Base-by-base conservation (phyloP, 2,888 invertebrate species). In the Machimus atricapillus region DNA sequence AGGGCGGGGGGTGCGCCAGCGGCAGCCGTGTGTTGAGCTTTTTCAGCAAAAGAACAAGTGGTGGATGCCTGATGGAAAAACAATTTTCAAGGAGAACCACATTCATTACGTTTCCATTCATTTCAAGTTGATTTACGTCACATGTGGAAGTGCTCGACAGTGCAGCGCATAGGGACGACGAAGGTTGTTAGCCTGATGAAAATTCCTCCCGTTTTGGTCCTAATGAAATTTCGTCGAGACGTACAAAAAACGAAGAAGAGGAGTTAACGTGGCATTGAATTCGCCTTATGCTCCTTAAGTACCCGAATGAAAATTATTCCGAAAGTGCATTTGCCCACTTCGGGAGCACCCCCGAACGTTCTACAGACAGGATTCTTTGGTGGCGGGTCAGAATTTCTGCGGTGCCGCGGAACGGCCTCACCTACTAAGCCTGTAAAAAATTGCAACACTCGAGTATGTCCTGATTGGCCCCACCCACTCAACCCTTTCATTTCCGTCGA, bases 81-180 rank as follows among this genome's bases (percentile, higher is more conserved):
- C 85, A 85, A 85, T 74, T 85, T 85, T 85, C 85, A 85, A 85
- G 85, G 85, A 85, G 74, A 74, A 74, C 82, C 82, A 66, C 82
- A 82, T 82, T 82, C 82, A 82, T 82, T 82, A 82, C 82, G 82
- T 82, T 82, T 82, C 82, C 66, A 82, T 82, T 82, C 82, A 82
- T 82, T 58, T 82, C 82, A 82, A 58, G 85, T 85, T 85, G 85
- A 85, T 85, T 85, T 85, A 85, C 85, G 85, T 85, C 85, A 85
- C 85, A 85, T 85, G 74, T 85, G 85, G 37, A 85, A 74, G 43
- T 43, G 23, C 85, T 73, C 73, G 31, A 27, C 73, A 37, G 40
- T 43, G 85, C n/a, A 43, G 27, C 19, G n/a, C n/a, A n/a, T n/a
- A 37, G 73, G 74, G 8, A 46, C 46, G 74, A 12, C 23, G 74